Percentiles rank a stretch among this genome's conserved stretches.
Evolutionary conservation across 2,113 vertebrate genomes (phyloP).

Genomic region (Nanorana parkeri): DNA sequence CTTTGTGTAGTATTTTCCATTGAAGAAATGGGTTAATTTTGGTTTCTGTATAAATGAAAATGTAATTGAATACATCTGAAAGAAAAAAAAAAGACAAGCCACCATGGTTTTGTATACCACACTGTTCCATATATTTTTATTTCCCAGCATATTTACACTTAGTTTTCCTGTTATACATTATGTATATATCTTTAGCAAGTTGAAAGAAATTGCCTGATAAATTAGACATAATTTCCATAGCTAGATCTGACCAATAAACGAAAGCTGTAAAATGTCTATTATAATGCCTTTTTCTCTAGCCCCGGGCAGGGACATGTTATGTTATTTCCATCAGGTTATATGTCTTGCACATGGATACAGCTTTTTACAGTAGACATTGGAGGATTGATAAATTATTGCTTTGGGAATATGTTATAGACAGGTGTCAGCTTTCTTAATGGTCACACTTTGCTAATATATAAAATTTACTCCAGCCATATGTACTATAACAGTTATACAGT

Average conservation of each 20-base stretch:
- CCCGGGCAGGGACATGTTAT: conserved; percentile 37
- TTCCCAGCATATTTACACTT: not conserved
- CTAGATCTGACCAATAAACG: conserved; percentile 33
- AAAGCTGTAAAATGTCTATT: conserved; percentile 24
- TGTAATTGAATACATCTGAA: no score
- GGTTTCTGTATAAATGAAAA: no score
- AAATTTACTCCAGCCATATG: not conserved
- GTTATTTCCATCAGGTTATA: conserved; percentile 23
- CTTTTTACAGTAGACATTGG: conserved; percentile 18
- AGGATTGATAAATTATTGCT: conserved; percentile 25
- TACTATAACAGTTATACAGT: not conserved
- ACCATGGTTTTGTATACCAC: not conserved
- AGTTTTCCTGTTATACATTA: not conserved
- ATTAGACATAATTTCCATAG: conserved; percentile 42
- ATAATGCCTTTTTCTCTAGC: conserved; percentile 11
- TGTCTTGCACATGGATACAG: conserved; percentile 24
- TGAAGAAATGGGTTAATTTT: not conserved
- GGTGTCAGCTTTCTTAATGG: conserved; percentile 1
- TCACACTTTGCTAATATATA: not conserved
- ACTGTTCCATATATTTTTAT: not conserved
- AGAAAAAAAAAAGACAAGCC: no score
- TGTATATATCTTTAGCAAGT: conserved; percentile 9
- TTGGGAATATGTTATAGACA: conserved; percentile 14
- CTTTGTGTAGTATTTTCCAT: not conserved
- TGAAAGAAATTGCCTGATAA: conserved; percentile 3